Evolutionary conservation across 2,888 invertebrate species (phyloP).

Genomic region (Zonitis immaculata): DNA sequence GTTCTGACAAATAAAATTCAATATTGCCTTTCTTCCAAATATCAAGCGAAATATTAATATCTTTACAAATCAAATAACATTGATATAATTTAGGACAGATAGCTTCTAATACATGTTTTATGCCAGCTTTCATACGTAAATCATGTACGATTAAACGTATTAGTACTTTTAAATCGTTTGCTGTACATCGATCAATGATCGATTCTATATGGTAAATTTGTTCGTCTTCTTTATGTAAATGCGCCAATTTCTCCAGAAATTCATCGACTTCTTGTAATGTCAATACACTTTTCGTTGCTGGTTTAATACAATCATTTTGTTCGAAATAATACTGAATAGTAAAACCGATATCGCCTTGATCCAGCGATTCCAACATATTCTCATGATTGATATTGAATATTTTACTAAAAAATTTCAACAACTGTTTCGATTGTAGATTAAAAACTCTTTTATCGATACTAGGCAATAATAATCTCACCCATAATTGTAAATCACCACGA

Average conservation of each 20-base stretch:
- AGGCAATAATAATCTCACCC: slow-evolving; percentile 81
- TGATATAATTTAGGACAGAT: slow-evolving; percentile 83
- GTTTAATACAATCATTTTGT: slow-evolving; percentile 56
- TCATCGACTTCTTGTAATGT: slow-evolving; percentile 72
- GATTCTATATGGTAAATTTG: slow-evolving; percentile 71
- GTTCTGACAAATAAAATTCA: background rate
- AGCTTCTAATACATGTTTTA: slow-evolving; percentile 86
- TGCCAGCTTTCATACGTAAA: slow-evolving; percentile 85
- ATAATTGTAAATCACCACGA: slow-evolving; percentile 70
- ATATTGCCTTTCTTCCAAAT: slow-evolving; percentile 25
- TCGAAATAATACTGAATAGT: slow-evolving; percentile 77
- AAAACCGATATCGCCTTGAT: slow-evolving; percentile 83
- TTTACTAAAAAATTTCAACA: slow-evolving; percentile 81
- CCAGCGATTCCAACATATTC: slow-evolving; percentile 80
- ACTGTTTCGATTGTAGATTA: slow-evolving; percentile 88
- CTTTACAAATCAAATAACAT: slow-evolving; percentile 80
- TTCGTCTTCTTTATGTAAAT: slow-evolving; percentile 80
- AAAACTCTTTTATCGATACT: slow-evolving; percentile 79
- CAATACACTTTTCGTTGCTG: slow-evolving; percentile 63
- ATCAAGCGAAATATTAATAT: slow-evolving; percentile 68
- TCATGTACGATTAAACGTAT: slow-evolving; percentile 88
- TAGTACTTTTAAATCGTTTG: slow-evolving; percentile 75
- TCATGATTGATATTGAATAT: slow-evolving; percentile 69
- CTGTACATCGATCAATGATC: slow-evolving; percentile 70
- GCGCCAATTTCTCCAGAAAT: slow-evolving; percentile 68